Conservation (phyloP, 2,797 vertebrate genomes). For the Diplodus sargus region DNA sequence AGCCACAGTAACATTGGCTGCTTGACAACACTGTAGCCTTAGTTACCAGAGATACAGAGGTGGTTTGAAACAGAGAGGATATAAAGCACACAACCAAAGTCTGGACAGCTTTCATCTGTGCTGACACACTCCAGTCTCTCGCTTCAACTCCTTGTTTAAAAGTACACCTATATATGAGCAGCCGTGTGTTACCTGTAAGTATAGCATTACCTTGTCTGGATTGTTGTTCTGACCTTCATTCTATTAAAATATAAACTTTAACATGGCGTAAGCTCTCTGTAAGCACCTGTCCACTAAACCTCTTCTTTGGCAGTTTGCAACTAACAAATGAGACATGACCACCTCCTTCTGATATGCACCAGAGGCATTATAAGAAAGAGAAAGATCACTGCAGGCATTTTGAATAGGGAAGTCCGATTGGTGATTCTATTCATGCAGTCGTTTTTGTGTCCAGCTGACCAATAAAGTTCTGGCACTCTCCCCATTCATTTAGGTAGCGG, state of each 20-base stretch:
- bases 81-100: not conserved
- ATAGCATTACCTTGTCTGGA: not conserved
- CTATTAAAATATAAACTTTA: not conserved
- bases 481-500: too few relatives aligned
- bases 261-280: not conserved
- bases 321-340: constrained; percentile 2
- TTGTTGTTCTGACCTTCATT: not conserved
- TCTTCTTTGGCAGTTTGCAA: not conserved
- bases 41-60: not conserved
- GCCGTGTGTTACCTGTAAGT: not conserved
- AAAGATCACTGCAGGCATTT: too few relatives aligned
- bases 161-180: not conserved
- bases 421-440: too few relatives aligned
- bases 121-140: not conserved
- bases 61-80: not conserved
- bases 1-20: not conserved
- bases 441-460: too few relatives aligned
- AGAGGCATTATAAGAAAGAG: too few relatives aligned
- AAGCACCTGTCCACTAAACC: not conserved
- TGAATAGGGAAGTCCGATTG: too few relatives aligned
- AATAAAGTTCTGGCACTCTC: too few relatives aligned
- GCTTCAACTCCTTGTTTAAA: not conserved
- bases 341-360: not conserved
- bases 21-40: not conserved
- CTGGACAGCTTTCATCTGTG: not conserved